Percentiles rank a stretch among this genome's conserved stretches.
phyloP scores from a whole-genome alignment of 2,113 vertebrate genomes.

The Eulemur macaco region DNA sequence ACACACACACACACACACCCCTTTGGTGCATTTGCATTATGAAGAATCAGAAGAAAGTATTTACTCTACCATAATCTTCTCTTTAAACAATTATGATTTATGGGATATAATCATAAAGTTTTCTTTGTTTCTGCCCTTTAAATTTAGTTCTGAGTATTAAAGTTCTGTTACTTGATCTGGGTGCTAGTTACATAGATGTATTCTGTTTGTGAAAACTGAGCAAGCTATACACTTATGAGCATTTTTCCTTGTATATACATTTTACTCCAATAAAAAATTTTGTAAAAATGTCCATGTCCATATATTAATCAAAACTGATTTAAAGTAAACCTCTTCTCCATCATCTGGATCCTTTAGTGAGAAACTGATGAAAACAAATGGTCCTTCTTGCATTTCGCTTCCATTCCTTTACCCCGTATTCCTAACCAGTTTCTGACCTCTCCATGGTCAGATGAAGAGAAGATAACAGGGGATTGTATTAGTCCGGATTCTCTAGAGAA shows the following conservation, averaged over 20 bases:
- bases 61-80: not conserved
- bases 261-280: not conserved
- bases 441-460: not conserved
- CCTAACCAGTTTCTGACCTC: not conserved
- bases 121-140: not conserved
- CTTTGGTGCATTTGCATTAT: not conserved
- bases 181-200: not conserved
- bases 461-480: not conserved
- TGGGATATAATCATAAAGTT: not conserved
- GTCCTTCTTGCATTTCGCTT: not conserved
- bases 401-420: not conserved
- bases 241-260: not conserved
- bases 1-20: fast-evolving
- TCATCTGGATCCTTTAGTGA: not conserved
- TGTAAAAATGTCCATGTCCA: not conserved
- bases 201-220: not conserved
- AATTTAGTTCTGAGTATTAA: not conserved
- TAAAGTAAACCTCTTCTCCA: not conserved
- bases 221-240: not conserved
- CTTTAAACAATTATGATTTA: not conserved
- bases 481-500: not conserved
- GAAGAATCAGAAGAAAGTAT: not conserved
- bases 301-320: not conserved
- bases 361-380: not conserved
- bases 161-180: not conserved